Evolutionary conservation across 2,888 invertebrate genomes (phyloP), one percentile per base, ranked within the genome.

Genomic region (Hemicrepidius hirtus): DNA sequence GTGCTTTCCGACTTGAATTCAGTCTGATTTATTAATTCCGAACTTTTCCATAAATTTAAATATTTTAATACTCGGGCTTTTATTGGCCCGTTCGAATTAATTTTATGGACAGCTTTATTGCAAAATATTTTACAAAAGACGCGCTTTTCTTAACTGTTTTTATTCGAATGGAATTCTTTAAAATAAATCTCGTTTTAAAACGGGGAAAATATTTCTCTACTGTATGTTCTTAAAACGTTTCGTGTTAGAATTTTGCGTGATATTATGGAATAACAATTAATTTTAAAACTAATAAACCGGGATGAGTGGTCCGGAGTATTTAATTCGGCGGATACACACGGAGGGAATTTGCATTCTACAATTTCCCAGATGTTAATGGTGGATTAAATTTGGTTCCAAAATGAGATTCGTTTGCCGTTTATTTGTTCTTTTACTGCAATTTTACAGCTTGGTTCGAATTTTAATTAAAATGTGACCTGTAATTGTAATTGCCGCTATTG

Each of bases 341-440:
- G 57, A 74, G 74, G 62, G 67, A 67, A 79, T 79, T 79, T 78
- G 78, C 78, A 79, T 79, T 77, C 76, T 74, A 76, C 76, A 77
- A 76, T 78, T 78, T 77, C 74, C 75, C 77, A 77, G 76, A 78
- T 75, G 77, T 77, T 78, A 78, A 78, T 78, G 73, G 77, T 65
- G 75, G 76, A 79, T 80, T 80, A 80, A 79, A 80, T 78, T 78
- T 76, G 78, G 78, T 77, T 74, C 73, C 73, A 73, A 77, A 79
- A 79, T 77, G 79, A 80, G 77, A 78, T 77, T 78, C 77, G 73
- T 74, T 77, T 76, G 68, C 64, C 66, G 62, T 68, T 74, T 74
- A 74, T 72, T 74, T 74, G 71, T 74, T 74, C 74, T 71, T 73
- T 75, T 77, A 75, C 73, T 74, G 69, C 75, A 70, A 74, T 77